These are phyloP conservation scores for Conus canariensis DNA, from an alignment of 2,888 invertebrate species.

Conservation along the genomic window DNA sequence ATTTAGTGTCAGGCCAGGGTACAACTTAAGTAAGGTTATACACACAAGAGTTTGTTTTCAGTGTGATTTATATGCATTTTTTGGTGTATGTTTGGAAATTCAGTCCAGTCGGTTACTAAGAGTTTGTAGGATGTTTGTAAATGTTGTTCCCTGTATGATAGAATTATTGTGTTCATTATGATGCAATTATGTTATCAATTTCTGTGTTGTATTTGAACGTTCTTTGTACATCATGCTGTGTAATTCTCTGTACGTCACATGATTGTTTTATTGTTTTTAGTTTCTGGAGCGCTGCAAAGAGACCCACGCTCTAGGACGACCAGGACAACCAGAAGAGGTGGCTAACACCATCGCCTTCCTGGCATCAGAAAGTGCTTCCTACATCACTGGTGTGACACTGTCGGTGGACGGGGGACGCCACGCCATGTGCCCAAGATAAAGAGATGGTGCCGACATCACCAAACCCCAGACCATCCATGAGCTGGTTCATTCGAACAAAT, in stretches of 20 bases:
- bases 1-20: too few relatives aligned
- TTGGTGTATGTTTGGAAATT: too few relatives aligned
- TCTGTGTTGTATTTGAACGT: background rate
- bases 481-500: too few relatives aligned
- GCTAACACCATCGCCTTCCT: constrained; percentile 94
- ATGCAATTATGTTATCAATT: too few relatives aligned
- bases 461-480: background rate
- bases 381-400: constrained; percentile 92
- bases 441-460: background rate
- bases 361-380: constrained; percentile 90
- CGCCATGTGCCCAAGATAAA: constrained; percentile 91
- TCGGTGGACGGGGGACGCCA: constrained; percentile 97
- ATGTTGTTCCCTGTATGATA: too few relatives aligned
- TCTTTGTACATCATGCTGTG: background rate
- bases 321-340: constrained; percentile 91
- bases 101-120: too few relatives aligned
- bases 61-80: too few relatives aligned
- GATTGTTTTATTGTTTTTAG: constrained; percentile 62
- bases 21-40: too few relatives aligned
- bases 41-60: too few relatives aligned
- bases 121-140: too few relatives aligned
- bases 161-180: background rate
- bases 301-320: constrained; percentile 93
- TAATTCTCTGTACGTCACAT: background rate
- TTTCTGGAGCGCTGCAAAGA: constrained; percentile 91